Base-by-base conservation (phyloP, 2,888 invertebrate species). In the Andricus quercusramuli region DNA sequence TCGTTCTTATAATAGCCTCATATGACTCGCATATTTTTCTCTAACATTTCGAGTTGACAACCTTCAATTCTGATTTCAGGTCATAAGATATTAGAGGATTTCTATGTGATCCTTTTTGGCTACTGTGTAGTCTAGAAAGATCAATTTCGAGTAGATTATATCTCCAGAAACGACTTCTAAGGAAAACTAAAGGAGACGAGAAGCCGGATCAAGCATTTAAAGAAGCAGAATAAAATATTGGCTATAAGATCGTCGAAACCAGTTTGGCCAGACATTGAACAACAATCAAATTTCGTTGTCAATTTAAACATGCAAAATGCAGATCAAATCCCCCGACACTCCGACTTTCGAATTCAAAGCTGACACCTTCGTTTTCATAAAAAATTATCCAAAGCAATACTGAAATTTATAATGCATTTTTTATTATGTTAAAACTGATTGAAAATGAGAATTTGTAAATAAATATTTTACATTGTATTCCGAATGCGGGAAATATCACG, bases 171-270 rank as follows among this genome's bases (percentile, higher is more conserved):
- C 41, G n/a, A 67, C 22, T 67, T 9, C 1, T 11, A 41, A 67
- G 13, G 13, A n/a, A 41, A 41, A 67, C 13, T 41, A 67, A 32
- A 67, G 37, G n/a, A 67, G 22, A 67, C 22, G 20, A 22, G 67
- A 41, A 67, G 67, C 67, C 66, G 66, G 22, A 66, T 66, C 66
- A 66, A 25, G n/a, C 11, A 17, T 37, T 32, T 66, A 66, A 66
- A 62, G 25, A 22, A 25, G 62, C 15, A 62, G 25, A 62, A 20
- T 37, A 22, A 62, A 62, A 62, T 15, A 62, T 62, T 37, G 66
- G 20, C 20, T 65, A 11, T 85, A 84, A 87, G 85, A 83, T 84
- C 87, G 85, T 85, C 78, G 77, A 81, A 88, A 88, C 88, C 87
- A 88, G 88, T 88, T 88, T 83, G 78, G 80, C 85, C 83, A 81